Evolutionary conservation across 2,888 invertebrate genomes (phyloP).

Genomic region (Theodoxus fluviatilis): DNA sequence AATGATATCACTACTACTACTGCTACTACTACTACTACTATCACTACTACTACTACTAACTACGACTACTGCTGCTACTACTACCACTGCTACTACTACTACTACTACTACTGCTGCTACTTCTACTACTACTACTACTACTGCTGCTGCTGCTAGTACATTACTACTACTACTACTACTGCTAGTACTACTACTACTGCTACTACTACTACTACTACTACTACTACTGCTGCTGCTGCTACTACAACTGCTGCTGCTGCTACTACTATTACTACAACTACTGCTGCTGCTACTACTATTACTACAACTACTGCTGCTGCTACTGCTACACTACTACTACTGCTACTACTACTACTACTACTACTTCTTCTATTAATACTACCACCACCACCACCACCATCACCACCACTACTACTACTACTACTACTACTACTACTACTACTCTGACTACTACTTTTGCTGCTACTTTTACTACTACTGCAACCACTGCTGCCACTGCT

Average conservation of each 20-base stretch:
- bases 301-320: conserved; percentile 12
- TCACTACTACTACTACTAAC: neutral
- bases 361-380: conserved; percentile 11
- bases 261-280: neutral
- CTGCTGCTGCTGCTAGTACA: neutral
- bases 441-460: conserved; percentile 5
- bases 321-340: conserved; percentile 15
- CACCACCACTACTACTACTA: too few relatives aligned
- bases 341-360: conserved; percentile 12
- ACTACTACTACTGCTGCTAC: neutral
- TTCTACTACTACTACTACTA: neutral
- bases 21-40: conserved; percentile 11
- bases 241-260: neutral
- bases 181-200: conserved; percentile 2
- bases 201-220: neutral
- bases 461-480: conserved; percentile 12
- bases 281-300: conserved; percentile 12
- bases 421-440: conserved; percentile 9
- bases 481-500: conserved; percentile 3
- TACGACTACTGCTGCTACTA: conserved; percentile 2
- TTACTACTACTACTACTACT: neutral
- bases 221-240: neutral
- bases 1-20: neutral
- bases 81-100: neutral
- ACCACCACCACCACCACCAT: neutral